Conservation (phyloP, 1,140 invertebrate species). For the Aleiodes sp. region DNA sequence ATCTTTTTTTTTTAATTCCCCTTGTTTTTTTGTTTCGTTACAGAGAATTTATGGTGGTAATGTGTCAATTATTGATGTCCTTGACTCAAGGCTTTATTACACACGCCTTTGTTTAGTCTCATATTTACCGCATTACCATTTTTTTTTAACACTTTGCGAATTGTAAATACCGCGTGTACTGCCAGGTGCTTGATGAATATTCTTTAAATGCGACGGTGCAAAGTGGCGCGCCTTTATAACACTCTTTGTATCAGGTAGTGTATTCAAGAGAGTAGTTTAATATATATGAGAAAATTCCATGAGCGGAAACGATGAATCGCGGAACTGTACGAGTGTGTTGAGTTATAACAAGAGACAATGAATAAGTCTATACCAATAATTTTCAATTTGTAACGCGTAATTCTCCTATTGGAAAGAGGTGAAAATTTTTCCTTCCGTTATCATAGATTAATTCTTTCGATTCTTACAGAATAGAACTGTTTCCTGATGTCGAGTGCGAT, state of each 20-base stretch:
- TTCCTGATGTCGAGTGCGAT: background rate
- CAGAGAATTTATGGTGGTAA: background rate
- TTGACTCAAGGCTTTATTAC: constrained; percentile 10
- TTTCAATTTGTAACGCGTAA: constrained; percentile 22
- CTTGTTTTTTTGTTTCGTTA: background rate
- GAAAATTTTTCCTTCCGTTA: background rate
- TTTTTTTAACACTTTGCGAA: constrained; percentile 10
- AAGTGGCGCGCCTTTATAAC: background rate
- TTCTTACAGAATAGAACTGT: background rate
- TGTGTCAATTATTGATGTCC: background rate
- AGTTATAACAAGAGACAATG: constrained; percentile 17
- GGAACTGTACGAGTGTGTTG: background rate
- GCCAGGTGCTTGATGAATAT: constrained; percentile 31
- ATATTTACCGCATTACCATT: constrained; percentile 6
- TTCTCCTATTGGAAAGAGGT: background rate
- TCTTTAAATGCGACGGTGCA: constrained; percentile 13
- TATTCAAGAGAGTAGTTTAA: constrained; percentile 4
- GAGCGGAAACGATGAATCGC: constrained; percentile 30
- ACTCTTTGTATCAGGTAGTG: background rate
- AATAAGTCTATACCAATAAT: constrained; percentile 28
- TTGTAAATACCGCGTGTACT: background rate
- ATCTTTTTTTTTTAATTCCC: background rate
- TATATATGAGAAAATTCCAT: constrained; percentile 29
- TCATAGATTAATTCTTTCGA: constrained; percentile 2
- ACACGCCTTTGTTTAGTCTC: background rate